These are phyloP conservation scores for Ophioderma brevispina DNA, from an alignment of 35 echinoderm and acorn worm species.

Conservation along the genomic window DNA sequence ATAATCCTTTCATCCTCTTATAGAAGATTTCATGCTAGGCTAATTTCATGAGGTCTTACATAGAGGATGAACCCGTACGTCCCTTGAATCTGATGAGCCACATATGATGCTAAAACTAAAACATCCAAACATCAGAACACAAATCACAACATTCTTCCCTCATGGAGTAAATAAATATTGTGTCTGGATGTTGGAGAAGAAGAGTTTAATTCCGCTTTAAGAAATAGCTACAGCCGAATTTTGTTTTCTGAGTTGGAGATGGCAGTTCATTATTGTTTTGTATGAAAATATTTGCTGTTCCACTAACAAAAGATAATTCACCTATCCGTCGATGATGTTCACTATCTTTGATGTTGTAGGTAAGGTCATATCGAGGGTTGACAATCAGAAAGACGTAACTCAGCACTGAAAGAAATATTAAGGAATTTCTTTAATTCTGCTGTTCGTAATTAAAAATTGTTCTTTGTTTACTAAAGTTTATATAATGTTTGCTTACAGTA, in stretches of 20 bases:
- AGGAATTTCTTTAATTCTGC: too few species aligned
- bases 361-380: slow-evolving; percentile 9
- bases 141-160: slow-evolving; percentile 24
- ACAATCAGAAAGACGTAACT: too few species aligned
- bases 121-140: slow-evolving; percentile 11
- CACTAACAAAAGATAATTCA: slow-evolving; percentile 30
- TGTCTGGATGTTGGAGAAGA: slow-evolving; percentile 8
- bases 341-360: slow-evolving; percentile 21
- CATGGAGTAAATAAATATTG: slow-evolving; percentile 21
- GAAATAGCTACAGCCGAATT: slow-evolving; percentile 17
- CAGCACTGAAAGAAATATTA: too few species aligned
- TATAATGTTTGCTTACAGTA: too few species aligned
- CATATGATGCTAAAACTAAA: slow-evolving; percentile 18
- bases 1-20: not conserved
- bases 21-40: not conserved
- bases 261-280: slow-evolving; percentile 18
- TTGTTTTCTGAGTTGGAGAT: slow-evolving; percentile 28
- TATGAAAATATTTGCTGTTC: not conserved
- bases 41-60: too few species aligned
- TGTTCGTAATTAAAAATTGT: too few species aligned
- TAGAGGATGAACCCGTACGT: too few species aligned
- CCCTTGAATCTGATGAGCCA: too few species aligned
- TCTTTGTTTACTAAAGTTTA: too few species aligned
- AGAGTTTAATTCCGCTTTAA: slow-evolving; percentile 4
- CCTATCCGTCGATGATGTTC: slow-evolving; percentile 20